phyloP scores from a whole-genome alignment of 2,888 invertebrate species.

The Tromatobia lineatoria region DNA sequence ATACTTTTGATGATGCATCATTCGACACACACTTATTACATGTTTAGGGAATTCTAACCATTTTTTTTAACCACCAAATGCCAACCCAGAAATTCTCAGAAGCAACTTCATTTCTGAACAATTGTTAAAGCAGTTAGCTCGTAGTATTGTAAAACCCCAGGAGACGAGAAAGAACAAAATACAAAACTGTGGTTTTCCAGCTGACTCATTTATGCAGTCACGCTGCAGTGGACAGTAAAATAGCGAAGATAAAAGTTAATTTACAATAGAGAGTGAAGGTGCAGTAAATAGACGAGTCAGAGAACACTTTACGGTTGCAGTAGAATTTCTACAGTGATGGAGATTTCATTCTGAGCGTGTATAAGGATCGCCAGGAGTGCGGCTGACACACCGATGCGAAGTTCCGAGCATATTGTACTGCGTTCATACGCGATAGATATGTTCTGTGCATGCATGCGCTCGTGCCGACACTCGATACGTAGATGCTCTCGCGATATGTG shows the following conservation, averaged over 20 bases:
- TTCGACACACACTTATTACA: too few relatives aligned
- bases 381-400: background rate
- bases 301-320: background rate
- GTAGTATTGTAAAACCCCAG: too few relatives aligned
- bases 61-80: too few relatives aligned
- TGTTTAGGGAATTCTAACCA: too few relatives aligned
- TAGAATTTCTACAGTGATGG: slow-evolving; percentile 15
- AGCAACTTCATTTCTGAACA: too few relatives aligned
- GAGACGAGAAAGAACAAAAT: too few relatives aligned
- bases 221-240: background rate
- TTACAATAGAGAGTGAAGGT: background rate
- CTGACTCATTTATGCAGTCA: background rate
- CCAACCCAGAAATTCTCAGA: too few relatives aligned
- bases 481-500: slow-evolving; percentile 48
- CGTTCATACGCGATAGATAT: background rate
- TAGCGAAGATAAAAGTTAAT: background rate
- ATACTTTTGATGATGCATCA: too few relatives aligned
- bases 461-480: slow-evolving; percentile 44
- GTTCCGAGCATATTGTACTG: background rate
- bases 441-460: slow-evolving; percentile 27
- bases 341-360: slow-evolving; percentile 8
- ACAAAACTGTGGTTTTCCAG: background rate
- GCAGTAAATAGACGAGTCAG: background rate
- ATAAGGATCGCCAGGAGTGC: background rate
- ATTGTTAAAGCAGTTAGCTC: too few relatives aligned